Evolutionary conservation across 2,797 vertebrate genomes (phyloP).

Genomic region (Pipistrellus kuhlii): DNA sequence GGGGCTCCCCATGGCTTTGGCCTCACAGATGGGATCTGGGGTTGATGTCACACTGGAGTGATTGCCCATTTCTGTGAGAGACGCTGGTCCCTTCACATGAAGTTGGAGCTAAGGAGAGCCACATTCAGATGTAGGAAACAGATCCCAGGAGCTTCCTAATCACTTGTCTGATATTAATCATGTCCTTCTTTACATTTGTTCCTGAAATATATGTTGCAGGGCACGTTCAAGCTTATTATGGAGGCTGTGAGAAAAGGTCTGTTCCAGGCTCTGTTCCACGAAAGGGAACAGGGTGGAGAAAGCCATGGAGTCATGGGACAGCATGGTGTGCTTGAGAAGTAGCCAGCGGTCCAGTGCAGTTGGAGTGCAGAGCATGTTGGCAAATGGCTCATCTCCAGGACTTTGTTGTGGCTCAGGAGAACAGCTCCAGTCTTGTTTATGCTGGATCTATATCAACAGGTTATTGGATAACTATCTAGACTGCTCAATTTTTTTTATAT

Average conservation of each 20-base stretch:
- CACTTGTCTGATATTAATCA: not conserved
- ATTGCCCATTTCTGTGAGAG: not conserved
- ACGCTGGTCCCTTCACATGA: not conserved
- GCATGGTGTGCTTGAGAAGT: not conserved
- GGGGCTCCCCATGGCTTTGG: rapidly evolving
- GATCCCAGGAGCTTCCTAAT: not conserved
- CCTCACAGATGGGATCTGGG: too few relatives aligned
- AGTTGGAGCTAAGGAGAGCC: not conserved
- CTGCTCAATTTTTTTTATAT: not conserved
- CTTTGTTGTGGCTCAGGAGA: not conserved
- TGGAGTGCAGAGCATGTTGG: not conserved
- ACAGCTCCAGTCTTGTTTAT: not conserved
- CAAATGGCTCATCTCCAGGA: not conserved
- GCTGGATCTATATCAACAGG: not conserved
- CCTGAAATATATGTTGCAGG: not conserved
- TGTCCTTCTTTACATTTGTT: not conserved
- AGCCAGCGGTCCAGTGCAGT: too few relatives aligned
- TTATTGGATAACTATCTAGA: not conserved
- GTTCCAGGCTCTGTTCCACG: not conserved
- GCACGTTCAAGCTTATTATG: not conserved
- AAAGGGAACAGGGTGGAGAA: not conserved
- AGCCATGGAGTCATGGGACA: not conserved
- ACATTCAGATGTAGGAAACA: not conserved
- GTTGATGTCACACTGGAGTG: not conserved
- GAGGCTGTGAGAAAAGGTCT: not conserved